Percentiles rank a stretch among this genome's conserved stretches.
Evolutionary conservation across 1,140 invertebrate species (phyloP).

Genomic region (Pogonomyrmex californicus): DNA sequence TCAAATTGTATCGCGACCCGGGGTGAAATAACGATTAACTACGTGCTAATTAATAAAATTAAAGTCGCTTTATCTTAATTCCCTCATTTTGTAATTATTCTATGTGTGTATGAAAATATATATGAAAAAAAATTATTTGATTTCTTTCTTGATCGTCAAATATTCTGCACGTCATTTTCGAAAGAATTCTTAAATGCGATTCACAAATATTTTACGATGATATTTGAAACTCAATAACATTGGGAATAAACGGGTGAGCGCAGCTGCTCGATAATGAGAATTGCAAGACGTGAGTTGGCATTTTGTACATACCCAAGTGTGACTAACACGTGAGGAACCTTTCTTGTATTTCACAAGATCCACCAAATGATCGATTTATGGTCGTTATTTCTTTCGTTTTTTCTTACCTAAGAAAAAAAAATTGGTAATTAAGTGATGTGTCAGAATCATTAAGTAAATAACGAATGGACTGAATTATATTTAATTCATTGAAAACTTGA

Average conservation of each 20-base stretch:
- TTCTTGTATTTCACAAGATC: conserved; percentile 52
- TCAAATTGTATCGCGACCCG: conserved; percentile 75
- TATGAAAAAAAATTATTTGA: neutral
- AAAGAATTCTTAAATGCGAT: neutral
- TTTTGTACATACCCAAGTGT: neutral
- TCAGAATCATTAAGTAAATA: neutral
- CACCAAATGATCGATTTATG: conserved; percentile 67
- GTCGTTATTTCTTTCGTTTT: neutral
- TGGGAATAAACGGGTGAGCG: conserved; percentile 47
- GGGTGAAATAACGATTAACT: conserved; percentile 65
- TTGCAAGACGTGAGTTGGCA: conserved; percentile 12
- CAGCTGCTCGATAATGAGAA: conserved; percentile 58
- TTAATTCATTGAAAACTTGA: conserved; percentile 60
- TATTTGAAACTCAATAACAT: conserved; percentile 10
- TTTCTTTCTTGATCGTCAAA: neutral
- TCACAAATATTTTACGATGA: neutral
- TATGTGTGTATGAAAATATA: neutral
- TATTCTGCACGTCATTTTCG: conserved; percentile 35
- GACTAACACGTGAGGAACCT: conserved; percentile 22
- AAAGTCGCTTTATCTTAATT: conserved; percentile 65
- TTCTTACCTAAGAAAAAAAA: neutral
- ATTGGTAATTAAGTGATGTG: neutral
- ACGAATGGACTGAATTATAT: conserved; percentile 22
- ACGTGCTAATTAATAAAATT: conserved; percentile 74
- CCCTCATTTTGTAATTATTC: conserved; percentile 21